Percentiles rank a stretch among this genome's conserved stretches.
Evolutionary conservation across 2,797 vertebrate genomes (phyloP).

Genomic region (Myiotriccus ornatus): DNA sequence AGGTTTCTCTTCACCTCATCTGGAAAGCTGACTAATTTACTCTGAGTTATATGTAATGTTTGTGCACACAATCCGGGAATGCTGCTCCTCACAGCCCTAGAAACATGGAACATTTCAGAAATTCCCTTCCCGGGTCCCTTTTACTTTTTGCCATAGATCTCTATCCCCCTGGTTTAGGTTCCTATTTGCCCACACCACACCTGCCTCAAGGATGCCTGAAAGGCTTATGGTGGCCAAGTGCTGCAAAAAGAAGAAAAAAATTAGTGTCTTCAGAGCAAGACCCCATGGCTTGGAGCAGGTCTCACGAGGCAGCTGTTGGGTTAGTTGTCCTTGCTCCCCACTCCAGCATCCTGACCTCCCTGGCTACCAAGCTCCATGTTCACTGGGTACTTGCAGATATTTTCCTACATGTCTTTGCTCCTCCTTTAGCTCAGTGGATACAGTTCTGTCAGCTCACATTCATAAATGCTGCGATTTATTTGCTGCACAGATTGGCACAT

Average conservation of each 20-base stretch:
- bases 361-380: not conserved
- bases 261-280: not conserved
- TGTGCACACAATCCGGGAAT: not conserved
- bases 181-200: accelerated
- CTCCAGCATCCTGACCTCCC: not conserved
- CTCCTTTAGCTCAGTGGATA: not conserved
- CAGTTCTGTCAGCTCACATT: not conserved
- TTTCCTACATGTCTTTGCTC: not conserved
- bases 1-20: not conserved
- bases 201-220: not conserved
- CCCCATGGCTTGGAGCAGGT: not conserved
- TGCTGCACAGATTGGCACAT: not conserved
- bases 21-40: not conserved
- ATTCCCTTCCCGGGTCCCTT: not conserved
- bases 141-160: not conserved
- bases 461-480: not conserved
- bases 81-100: not conserved
- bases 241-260: not conserved
- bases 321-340: not conserved
- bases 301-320: not conserved
- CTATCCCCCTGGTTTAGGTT: not conserved
- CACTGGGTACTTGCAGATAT: not conserved
- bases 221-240: not conserved
- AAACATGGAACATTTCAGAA: not conserved
- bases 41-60: not conserved